Evolutionary conservation across 2,888 invertebrate genomes (phyloP).

Genomic region (Drosophila meridiana): DNA sequence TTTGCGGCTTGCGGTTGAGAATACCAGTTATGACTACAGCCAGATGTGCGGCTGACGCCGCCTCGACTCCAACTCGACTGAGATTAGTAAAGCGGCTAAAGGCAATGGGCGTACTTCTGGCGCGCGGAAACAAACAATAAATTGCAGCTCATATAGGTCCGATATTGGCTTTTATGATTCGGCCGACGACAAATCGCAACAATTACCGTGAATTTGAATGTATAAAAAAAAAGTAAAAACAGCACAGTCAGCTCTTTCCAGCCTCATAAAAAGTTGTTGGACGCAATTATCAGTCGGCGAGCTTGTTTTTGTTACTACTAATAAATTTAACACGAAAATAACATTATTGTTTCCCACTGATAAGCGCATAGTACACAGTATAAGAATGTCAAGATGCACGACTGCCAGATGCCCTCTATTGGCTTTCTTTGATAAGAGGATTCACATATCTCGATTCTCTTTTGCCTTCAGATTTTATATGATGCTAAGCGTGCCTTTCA

Average conservation of each 20-base stretch:
- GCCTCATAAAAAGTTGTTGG: constrained; percentile 19
- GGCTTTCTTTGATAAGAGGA: not conserved
- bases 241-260: not conserved
- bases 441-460: not conserved
- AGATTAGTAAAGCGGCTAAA: constrained; percentile 36
- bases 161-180: constrained; percentile 15
- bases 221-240: not conserved
- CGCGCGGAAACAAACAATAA: constrained; percentile 20
- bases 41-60: not conserved
- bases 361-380: constrained; percentile 45
- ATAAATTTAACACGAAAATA: constrained; percentile 69
- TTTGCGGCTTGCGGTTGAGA: constrained; percentile 30
- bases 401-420: not conserved
- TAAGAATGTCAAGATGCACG: not conserved
- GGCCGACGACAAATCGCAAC: not conserved
- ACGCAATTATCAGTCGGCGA: constrained; percentile 52
- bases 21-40: not conserved
- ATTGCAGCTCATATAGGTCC: not conserved
- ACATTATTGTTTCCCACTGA: constrained; percentile 62
- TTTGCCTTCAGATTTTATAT: not conserved
- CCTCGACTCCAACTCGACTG: constrained; percentile 1
- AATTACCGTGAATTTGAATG: constrained; percentile 36
- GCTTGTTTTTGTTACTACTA: constrained; percentile 36
- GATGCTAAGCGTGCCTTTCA: not conserved
- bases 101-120: constrained; percentile 36